Evolutionary conservation across 1,140 invertebrate species (phyloP), one percentile per base, ranked within the genome.

Genomic region (Lycorma delicatula): DNA sequence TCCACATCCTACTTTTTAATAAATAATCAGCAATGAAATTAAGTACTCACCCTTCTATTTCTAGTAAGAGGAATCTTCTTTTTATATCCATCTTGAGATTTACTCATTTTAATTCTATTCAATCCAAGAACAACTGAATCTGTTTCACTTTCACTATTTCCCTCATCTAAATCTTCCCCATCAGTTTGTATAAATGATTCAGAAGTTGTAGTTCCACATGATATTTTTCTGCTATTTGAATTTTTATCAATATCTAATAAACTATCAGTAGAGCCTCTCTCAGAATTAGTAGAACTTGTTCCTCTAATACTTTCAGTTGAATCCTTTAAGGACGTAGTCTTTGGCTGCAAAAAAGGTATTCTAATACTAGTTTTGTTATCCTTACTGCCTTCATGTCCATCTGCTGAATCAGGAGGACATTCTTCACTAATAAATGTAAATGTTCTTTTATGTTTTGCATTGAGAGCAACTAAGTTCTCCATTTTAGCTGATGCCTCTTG

Each of bases 201-300:
- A 16, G 60, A 61, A 12, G 60, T 56, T 27, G 60, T 56, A 27
- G 60, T 61, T 23, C 59, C 54, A 26, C 49, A 34, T n/a, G 56
- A 63, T 50, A 46, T 54, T 41, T 60, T 58, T 44, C 56, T 58
- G n/a, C 16, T 23, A 55, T 54, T 59, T 9, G 22, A 49, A 34
- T 58, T 44, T 47, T 54, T 54, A 38, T 64, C 63, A 29, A 62
- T 59, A 59, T 65, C 62, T 36, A 65, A 46, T 11, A 65, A 25
- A 54, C 64, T 65, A 44, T 65, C 62, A 1, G 60, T 63, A 12
- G 64, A 65, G 29, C 64, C 62, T 58, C 53, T 46, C 20, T 56
- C 54, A 12, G 56, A 57, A 26, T 51, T 25, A 5, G n/a, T n/a
- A 25, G 9, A 41, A 22, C n/a, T 22, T 5, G 22, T 12, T 28